A percentile compares a stretch with the other conserved stretches of the same genome.
Evolutionary conservation across 1,140 invertebrate genomes (phyloP).

Genomic region (Glossosoma conforme): DNA sequence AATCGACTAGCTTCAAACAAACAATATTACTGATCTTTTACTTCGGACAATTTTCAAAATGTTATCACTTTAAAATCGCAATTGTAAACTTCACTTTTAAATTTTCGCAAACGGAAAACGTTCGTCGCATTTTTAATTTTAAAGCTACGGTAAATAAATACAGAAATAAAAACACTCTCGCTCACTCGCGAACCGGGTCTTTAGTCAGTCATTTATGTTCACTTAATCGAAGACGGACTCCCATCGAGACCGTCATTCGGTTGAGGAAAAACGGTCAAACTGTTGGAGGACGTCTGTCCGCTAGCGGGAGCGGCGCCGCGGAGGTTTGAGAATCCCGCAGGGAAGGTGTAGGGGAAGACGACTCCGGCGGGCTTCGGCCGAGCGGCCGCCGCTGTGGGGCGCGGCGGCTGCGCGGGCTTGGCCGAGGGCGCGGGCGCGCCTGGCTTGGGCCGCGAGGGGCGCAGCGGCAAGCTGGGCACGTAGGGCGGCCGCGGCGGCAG

Average conservation of each 20-base stretch:
- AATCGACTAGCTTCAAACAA: conserved; percentile 26
- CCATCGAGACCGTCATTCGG: conserved; percentile 10
- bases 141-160: no score
- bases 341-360: neutral
- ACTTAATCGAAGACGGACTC: no score
- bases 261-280: conserved; percentile 16
- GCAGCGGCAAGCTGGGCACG: neutral
- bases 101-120: no score
- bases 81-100: no score
- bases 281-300: neutral
- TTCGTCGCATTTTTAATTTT: no score
- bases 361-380: neutral
- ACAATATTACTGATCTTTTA: conserved; percentile 11
- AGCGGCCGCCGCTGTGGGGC: neutral
- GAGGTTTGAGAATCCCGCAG: neutral
- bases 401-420: neutral
- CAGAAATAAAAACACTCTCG: no score
- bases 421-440: neutral
- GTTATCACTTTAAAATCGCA: conserved; percentile 4
- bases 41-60: no score
- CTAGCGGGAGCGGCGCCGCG: neutral
- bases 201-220: no score
- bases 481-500: neutral
- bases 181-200: no score
- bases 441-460: neutral